Evolutionary conservation across 2,888 invertebrate genomes (phyloP), one percentile per base, ranked within the genome.

Genomic region (Drosophila neonasuta): DNA sequence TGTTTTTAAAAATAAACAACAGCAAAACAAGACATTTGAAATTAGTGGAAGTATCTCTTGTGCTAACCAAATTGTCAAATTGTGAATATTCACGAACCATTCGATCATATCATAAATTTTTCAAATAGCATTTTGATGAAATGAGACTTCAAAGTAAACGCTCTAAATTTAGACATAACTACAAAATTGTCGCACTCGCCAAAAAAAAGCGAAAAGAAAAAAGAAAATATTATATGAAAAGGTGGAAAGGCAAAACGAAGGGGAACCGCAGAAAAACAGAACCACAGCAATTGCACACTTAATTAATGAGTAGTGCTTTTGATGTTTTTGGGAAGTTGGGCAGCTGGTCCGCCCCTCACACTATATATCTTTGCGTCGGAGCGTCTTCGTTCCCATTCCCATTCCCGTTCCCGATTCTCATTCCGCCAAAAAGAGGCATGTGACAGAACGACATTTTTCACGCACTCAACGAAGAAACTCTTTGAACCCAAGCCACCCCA

Each of bases 251-350:
- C 51, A 45, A 51, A 64, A 57, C 58, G 44, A 44, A 66, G 34
- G 5, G 36, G 55, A 44, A 55, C 51, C n/a, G 20, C 49, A 32
- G 48, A 10, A 30, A 20, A 24, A 20, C 32, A 20, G 39, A 50
- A 39, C 46, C 57, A 54, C 61, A 71, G 79, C 75, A 86, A 89
- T 89, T 89, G 89, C 87, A 89, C 89, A 89, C 89, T 89, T 89
- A 89, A 89, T 89, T 89, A 89, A 89, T 89, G 89, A 87, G 88
- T 77, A 82, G 80, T 77, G 82, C 86, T 84, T 88, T 88, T 88
- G 84, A 84, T 84, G 82, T 84, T 77, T 71, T 72, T 73, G 70
- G 72, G 66, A 80, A 79, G 76, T 86, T 71, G 65, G 74, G 71
- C 76, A 77, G 74, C 79, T 74, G 75, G 69, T 29, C 36, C n/a